Conservation (phyloP, 2,797 vertebrate species). For the Ptychadena robeensis region DNA sequence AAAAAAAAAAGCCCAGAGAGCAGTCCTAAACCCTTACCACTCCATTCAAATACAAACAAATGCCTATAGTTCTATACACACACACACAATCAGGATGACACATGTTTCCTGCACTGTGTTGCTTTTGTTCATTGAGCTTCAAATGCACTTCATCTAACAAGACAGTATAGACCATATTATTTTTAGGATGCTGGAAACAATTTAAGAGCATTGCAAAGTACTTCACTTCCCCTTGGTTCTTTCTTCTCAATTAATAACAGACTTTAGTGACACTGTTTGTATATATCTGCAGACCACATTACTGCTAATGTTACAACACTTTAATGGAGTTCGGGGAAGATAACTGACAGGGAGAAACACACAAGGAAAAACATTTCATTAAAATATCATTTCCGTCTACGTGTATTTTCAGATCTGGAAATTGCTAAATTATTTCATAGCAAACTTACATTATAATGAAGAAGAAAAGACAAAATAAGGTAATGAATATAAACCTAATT, state of each 20-base stretch:
- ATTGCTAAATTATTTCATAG: too few species aligned
- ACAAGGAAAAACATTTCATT: too few species aligned
- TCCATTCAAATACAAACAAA: neutral
- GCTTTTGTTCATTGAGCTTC: neutral
- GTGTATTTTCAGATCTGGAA: too few species aligned
- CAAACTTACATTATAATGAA: too few species aligned
- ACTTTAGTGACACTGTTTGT: neutral
- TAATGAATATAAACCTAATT: too few species aligned
- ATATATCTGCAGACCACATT: conserved; percentile 25
- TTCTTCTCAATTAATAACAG: conserved; percentile 39
- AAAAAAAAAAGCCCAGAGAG: too few species aligned
- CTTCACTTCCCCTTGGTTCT: conserved; percentile 1
- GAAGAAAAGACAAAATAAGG: too few species aligned
- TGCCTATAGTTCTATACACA: neutral
- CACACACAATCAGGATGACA: neutral
- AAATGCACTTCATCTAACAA: neutral
- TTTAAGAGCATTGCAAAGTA: conserved; percentile 15
- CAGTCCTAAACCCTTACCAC: too few species aligned
- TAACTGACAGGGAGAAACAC: neutral
- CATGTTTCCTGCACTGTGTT: neutral
- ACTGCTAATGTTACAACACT: neutral
- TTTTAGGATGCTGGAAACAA: conserved; percentile 18
- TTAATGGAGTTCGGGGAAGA: neutral
- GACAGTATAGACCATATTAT: neutral
- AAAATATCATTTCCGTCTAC: too few species aligned